Percentiles rank a stretch among this genome's conserved stretches.
These are phyloP conservation scores for Myrmecophaga tridactyla DNA, from an alignment of 2,113 vertebrate genomes.

Conservation along the genomic window DNA sequence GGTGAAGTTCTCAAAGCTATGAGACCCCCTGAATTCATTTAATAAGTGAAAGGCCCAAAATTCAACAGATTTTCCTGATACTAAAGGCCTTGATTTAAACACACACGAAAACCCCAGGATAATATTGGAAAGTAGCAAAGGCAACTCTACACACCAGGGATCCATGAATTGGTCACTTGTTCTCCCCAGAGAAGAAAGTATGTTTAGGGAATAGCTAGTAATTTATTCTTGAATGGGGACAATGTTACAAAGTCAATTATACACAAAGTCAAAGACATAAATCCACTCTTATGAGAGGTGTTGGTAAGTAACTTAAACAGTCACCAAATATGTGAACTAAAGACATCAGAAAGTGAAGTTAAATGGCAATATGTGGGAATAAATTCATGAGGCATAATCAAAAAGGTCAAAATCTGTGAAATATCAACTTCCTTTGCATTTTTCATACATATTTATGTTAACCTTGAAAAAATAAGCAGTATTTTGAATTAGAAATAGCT, in stretches of 20 bases:
- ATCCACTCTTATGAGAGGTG: not conserved
- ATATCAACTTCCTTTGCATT: conserved; percentile 51
- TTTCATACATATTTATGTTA: conserved; percentile 62
- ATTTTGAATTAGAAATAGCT: not conserved
- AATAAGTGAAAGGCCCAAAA: not conserved
- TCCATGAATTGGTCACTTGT: not conserved
- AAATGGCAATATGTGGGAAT: conserved; percentile 57
- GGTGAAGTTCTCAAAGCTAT: not conserved
- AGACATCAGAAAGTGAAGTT: conserved; percentile 4
- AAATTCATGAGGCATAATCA: conserved; percentile 61
- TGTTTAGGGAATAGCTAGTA: not conserved
- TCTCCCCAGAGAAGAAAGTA: not conserved
- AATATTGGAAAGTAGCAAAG: not conserved
- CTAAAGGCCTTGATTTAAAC: not conserved
- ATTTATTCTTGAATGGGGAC: not conserved
- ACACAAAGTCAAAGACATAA: conserved; percentile 19
- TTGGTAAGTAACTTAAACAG: not conserved
- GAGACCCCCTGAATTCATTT: not conserved
- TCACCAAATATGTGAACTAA: conserved; percentile 32
- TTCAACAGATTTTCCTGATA: not conserved
- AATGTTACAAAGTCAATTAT: not conserved
- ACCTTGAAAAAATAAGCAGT: conserved; percentile 55
- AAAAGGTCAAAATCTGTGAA: conserved; percentile 65
- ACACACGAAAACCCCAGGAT: not conserved
- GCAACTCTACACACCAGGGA: accelerated